These are phyloP conservation scores for Leptonema lineaticorne DNA, from an alignment of 1,140 invertebrate species.

Conservation along the genomic window DNA sequence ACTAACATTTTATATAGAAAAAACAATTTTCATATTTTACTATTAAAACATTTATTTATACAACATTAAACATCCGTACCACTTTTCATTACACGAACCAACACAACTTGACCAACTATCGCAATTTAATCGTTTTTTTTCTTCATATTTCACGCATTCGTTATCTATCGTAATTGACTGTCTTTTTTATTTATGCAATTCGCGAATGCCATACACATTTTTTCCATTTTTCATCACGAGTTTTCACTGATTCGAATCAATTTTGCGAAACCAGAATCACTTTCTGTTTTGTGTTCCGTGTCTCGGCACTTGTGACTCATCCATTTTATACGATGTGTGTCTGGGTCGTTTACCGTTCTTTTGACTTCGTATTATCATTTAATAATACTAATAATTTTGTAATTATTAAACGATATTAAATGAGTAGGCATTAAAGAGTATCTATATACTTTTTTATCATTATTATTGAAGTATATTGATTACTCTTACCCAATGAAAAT, in stretches of 20 bases:
- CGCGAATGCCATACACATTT: background rate
- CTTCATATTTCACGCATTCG: no score
- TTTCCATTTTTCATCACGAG: background rate
- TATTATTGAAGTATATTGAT: no score
- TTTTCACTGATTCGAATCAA: background rate
- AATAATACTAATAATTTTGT: no score
- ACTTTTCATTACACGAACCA: background rate
- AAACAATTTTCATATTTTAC: no score
- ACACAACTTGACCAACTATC: background rate
- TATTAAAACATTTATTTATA: no score
- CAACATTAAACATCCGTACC: background rate
- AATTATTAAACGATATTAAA: no score
- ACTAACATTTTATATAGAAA: no score
- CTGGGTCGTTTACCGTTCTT: background rate
- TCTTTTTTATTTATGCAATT: no score
- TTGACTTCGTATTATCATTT: background rate
- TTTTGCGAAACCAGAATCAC: background rate
- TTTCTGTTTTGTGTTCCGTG: constrained; percentile 10
- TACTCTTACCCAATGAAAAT: no score
- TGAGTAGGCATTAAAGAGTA: no score
- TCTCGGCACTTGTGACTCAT: constrained; percentile 7
- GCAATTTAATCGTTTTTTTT: background rate
- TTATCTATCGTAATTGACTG: no score
- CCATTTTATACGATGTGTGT: background rate
- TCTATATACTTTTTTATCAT: no score